A percentile compares a stretch with the other conserved stretches of the same genome.
Evolutionary conservation across 2,797 vertebrate genomes (phyloP).

Genomic region (Neosilurus mollespiculum): DNA sequence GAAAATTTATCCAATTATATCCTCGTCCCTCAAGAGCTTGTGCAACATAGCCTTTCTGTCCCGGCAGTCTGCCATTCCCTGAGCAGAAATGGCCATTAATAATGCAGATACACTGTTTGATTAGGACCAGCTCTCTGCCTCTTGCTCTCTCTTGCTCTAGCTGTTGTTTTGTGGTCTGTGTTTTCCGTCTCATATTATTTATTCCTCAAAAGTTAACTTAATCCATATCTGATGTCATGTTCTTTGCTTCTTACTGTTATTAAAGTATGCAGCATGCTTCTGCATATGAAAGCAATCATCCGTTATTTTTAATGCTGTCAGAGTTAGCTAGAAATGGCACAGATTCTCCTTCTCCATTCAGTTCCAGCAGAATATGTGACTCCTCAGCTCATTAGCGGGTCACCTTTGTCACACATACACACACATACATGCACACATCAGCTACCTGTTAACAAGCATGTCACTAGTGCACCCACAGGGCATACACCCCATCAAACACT

Average conservation of each 20-base stretch:
- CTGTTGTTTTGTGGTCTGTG: conserved; percentile 2
- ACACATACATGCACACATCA: conserved; percentile 23
- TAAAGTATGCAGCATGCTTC: not conserved
- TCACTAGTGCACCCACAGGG: conserved; percentile 38
- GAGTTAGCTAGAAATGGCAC: not conserved
- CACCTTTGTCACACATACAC: not conserved
- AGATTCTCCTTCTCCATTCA: conserved; percentile 2
- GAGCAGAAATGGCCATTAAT: conserved; percentile 52
- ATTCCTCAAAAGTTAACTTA: conserved; percentile 7
- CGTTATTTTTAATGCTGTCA: not conserved
- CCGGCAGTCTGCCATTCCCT: conserved; percentile 28
- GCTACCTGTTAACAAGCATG: conserved; percentile 27
- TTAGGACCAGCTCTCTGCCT: conserved; percentile 36
- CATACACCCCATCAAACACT: conserved; percentile 50
- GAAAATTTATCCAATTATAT: conserved; percentile 46
- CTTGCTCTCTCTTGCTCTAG: conserved; percentile 24
- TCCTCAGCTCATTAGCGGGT: not conserved
- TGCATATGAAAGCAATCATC: not conserved
- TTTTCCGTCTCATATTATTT: conserved; percentile 13
- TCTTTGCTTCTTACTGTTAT: conserved; percentile 16
- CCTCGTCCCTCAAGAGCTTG: conserved; percentile 36
- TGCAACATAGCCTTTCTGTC: conserved; percentile 16
- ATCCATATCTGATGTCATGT: conserved; percentile 1
- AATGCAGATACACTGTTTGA: conserved; percentile 50
- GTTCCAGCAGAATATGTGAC: conserved; percentile 1